Conservation (phyloP, 30 jellyfish, hydroid and myxozoan genomes). For the Sanderia malayensis region DNA sequence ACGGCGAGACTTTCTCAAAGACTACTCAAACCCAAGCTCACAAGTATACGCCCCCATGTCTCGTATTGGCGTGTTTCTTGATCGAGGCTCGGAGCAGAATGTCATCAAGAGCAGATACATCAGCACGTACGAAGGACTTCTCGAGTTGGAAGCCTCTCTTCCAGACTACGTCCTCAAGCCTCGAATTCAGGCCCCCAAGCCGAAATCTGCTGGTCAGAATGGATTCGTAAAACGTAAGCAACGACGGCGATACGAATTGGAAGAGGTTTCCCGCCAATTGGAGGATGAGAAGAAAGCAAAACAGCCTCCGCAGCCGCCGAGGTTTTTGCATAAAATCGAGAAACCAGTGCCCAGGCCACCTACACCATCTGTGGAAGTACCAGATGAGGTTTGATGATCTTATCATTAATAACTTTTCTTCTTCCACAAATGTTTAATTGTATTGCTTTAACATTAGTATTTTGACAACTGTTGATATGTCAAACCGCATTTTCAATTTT, state of each 20-base stretch:
- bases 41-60: conserved; percentile 96
- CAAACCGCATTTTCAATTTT: too few species aligned
- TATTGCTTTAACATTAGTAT: too few species aligned
- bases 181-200: conserved; percentile 88
- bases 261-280: conserved; percentile 75
- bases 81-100: conserved; percentile 84
- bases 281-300: conserved; percentile 73
- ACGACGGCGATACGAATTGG: conserved; percentile 80
- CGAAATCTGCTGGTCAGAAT: conserved; percentile 65
- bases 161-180: conserved; percentile 93
- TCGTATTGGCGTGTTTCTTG: conserved; percentile 94
- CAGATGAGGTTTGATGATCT: conserved; percentile 60
- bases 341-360: conserved; percentile 99
- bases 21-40: conserved; percentile 86
- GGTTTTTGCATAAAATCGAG: conserved; percentile 80
- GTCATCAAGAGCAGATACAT: conserved; percentile 82
- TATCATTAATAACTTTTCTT: too few species aligned
- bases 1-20: conserved; percentile 79
- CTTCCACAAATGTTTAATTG: too few species aligned
- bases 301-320: conserved; percentile 74
- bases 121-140: conserved; percentile 90
- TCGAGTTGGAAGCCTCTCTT: conserved; percentile 86
- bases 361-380: conserved; percentile 83
- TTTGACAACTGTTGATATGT: too few species aligned
- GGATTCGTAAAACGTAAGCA: conserved; percentile 83